Conservation (phyloP, 2,113 vertebrate genomes). For the Rousettus leschenaultii region DNA sequence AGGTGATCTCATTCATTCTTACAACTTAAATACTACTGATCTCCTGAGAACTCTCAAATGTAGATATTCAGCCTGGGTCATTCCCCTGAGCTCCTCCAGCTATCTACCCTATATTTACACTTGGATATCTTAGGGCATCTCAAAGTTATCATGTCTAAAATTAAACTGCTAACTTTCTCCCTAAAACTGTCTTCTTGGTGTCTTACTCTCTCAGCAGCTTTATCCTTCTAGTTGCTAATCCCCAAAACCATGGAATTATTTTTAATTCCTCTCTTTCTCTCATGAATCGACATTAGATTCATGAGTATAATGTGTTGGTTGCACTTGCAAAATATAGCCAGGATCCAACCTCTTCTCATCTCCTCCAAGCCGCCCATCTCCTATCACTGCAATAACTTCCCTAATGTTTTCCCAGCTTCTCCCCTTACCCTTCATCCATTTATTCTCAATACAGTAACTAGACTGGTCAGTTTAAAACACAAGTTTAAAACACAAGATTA, state of each 20-base stretch:
- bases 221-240: not conserved
- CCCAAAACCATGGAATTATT: not conserved
- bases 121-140: not conserved
- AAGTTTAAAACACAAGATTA: not conserved
- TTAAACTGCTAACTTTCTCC: not conserved
- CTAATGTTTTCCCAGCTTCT: not conserved
- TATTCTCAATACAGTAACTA: not conserved
- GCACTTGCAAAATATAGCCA: not conserved
- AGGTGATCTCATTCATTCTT: not conserved
- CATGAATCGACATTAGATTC: not conserved
- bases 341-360: not conserved
- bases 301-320: not conserved
- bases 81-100: not conserved
- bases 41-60: not conserved
- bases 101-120: too few species aligned
- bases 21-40: not conserved
- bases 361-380: not conserved
- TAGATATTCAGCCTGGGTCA: too few species aligned
- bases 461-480: not conserved
- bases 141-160: not conserved
- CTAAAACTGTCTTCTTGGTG: not conserved
- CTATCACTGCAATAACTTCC: not conserved
- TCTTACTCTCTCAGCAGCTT: not conserved
- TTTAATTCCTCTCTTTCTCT: not conserved
- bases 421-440: not conserved